Conservation (phyloP, 2,888 invertebrate species). For the Alentia gelatinosa region DNA sequence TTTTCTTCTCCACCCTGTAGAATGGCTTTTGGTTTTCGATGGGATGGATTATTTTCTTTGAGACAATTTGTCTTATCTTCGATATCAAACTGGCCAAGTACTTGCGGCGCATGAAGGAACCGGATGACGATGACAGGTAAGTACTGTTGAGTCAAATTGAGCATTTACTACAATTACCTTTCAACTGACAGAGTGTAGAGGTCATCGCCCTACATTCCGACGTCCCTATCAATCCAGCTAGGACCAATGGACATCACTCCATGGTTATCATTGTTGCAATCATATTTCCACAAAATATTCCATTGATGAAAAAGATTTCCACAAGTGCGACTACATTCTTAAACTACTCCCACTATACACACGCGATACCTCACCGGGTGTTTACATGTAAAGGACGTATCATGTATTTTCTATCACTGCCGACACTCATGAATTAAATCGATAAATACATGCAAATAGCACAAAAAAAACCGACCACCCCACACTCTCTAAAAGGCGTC, state of each 20-base stretch:
- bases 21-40: slow-evolving; percentile 96
- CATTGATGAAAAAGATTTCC: background rate
- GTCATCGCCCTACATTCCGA: background rate
- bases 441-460: too few relatives aligned
- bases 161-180: background rate
- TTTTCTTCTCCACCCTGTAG: slow-evolving; percentile 81
- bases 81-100: slow-evolving; percentile 63
- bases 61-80: slow-evolving; percentile 84
- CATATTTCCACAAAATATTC: background rate
- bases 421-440: too few relatives aligned
- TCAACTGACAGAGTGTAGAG: background rate
- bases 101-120: slow-evolving; percentile 56
- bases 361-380: too few relatives aligned
- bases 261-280: background rate
- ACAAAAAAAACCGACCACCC: too few relatives aligned
- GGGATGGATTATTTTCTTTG: slow-evolving; percentile 90
- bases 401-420: too few relatives aligned
- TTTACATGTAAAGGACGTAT: too few relatives aligned
- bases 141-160: background rate
- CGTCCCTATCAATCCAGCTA: background rate
- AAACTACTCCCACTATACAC: too few relatives aligned
- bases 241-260: background rate
- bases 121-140: slow-evolving; percentile 52
- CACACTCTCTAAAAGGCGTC: too few relatives aligned
- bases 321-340: background rate